Base-by-base conservation (phyloP, 1,140 invertebrate genomes). In the Polypedilum pembai region DNA sequence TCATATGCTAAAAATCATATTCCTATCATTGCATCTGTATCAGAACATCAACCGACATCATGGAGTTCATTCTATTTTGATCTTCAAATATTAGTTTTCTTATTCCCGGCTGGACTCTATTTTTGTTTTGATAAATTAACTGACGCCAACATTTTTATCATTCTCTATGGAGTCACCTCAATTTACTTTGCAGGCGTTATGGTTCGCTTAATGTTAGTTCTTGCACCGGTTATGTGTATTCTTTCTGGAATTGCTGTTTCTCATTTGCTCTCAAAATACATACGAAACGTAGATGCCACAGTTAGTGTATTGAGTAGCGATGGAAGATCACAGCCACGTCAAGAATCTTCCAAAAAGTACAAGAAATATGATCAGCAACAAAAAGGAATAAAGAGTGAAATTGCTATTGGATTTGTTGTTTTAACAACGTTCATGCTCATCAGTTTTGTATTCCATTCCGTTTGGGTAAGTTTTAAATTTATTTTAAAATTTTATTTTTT, bases 61-160 rank as follows among this genome's bases (percentile, higher is more conserved):
- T 99, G 97, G 97, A 95, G 93, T 75, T 98, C 95, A 0, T 99
- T 98, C 84, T 99, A 98, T 83, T 98, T 98, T 84, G 96, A 99
- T 86, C 87, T 99, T 41, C 93, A 95, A 79, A 91, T 98, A 76
- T 85, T 98, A 18, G 94, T 98, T 56, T 98, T 98, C 82, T 84
- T 98, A 73, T 98, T 98, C 84, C 96, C 93, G 73, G 94, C 92
- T 72, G 97, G 96, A 2, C 85, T 98, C 40, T 98, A 98, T 82
- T 96, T 96, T 82, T 98, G 96, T 83, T 98, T 99, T 84, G 90
- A 90, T 15, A 91, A 94, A 75, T 84, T 98, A 18, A 95, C 94
- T 0, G 96, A 99, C 83, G 91, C 95, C 40, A 98, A 98, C 82
- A 98, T 98, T 76, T 99, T 99, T 80, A 92, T 98, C 74, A 96